Evolutionary conservation across 1,140 invertebrate genomes (phyloP), one percentile per base, ranked within the genome.

Genomic region (Pteromalus puparum): DNA sequence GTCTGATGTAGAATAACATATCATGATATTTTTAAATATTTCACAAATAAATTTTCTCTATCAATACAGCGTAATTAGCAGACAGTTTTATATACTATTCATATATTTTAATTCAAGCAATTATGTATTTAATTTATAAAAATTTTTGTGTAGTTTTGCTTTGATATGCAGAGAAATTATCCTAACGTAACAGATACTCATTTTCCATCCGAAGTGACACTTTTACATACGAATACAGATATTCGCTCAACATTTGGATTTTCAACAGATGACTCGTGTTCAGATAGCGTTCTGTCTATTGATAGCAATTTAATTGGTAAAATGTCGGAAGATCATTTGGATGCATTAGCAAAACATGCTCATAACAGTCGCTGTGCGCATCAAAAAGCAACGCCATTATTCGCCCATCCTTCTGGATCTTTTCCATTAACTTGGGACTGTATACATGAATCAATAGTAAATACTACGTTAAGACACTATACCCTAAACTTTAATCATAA

Each of bases 381-480:
- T 24, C 75, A 77, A 53, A 77, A 77, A 53, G n/a, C 21, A 48
- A 77, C 42, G 7, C 42, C 48, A 48, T 34, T 48, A 48, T 48
- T 77, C 15, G 48, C 28, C 3, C 28, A 77, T 28, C 75, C 75
- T 12, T 1, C 7, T 28, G 48, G 48, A 24, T 77, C 75, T 28
- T 77, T 30, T 24, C 75, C 46, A 28, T 21, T 77, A 4, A 77
- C 75, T 24, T 48, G 38, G 38, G 42, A 77, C 12, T 77, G 75
- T 42, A 53, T 77, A 10, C 18, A 77, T 28, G 75, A 77, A 53
- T 77, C 46, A 15, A 77, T 61, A 26, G 18, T 26, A 7, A 77
- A 77, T 77, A 48, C 75, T 12, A 77, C 75, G 6, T 53, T 77
- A 34, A 53, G 34, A 74, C 28, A 74, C 21, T n/a, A 34, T 42